phyloP scores from a whole-genome alignment of 2,113 vertebrate genomes.

The Scopus umbretta region DNA sequence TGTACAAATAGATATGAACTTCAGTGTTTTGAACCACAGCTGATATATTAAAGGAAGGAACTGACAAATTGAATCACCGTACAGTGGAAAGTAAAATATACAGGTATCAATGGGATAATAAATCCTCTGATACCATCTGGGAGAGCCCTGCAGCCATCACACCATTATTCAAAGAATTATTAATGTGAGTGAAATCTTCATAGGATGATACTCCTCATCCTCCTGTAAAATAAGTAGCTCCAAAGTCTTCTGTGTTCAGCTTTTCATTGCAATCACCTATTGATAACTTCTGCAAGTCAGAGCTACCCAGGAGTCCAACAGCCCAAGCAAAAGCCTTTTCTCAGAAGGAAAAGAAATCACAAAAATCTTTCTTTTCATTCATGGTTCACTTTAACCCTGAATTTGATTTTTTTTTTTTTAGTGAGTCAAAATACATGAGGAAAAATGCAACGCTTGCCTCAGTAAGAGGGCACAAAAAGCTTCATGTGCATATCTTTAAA shows the following conservation, averaged over 20 bases:
- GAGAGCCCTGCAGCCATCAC: neutral
- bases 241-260: neutral
- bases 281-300: neutral
- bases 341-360: neutral
- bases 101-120: neutral
- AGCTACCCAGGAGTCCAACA: neutral
- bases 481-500: neutral
- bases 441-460: neutral
- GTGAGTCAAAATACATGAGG: neutral
- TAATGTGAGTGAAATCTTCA: neutral
- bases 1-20: neutral
- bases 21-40: neutral
- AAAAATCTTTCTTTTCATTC: neutral
- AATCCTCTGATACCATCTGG: neutral
- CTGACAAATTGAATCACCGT: neutral
- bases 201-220: neutral
- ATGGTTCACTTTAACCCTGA: neutral
- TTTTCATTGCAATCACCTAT: neutral
- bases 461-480: neutral
- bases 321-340: neutral
- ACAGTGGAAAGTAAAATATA: neutral
- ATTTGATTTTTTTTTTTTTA: neutral
- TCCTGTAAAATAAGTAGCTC: neutral
- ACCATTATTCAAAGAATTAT: neutral
- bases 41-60: neutral